Evolutionary conservation across 2,888 invertebrate species (phyloP).

Genomic region (Gerosis bhagava): DNA sequence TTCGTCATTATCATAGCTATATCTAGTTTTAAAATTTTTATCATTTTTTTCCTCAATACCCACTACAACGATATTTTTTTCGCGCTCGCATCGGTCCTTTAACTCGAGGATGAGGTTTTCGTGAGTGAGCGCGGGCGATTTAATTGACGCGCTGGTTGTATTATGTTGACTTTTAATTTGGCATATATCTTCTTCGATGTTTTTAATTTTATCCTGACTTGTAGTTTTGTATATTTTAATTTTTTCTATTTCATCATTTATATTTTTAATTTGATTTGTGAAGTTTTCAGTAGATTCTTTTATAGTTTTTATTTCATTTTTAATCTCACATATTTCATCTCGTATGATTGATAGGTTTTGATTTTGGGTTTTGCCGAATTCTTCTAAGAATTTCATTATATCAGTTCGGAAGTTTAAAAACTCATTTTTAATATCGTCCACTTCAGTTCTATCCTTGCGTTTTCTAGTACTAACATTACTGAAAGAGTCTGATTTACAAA

Average conservation of each 20-base stretch:
- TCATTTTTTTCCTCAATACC: slow-evolving; percentile 10
- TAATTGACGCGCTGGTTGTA: too few relatives aligned
- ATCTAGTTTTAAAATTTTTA: slow-evolving; percentile 24
- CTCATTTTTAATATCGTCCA: too few relatives aligned
- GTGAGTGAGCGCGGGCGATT: slow-evolving; percentile 21
- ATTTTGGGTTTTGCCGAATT: too few relatives aligned
- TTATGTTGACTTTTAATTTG: slow-evolving; percentile 1
- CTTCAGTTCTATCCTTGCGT: too few relatives aligned
- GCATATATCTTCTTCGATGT: slow-evolving; percentile 3
- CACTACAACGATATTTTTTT: slow-evolving; percentile 36
- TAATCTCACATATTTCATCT: slow-evolving; percentile 21
- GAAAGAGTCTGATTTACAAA: too few relatives aligned
- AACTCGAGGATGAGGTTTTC: slow-evolving; percentile 35
- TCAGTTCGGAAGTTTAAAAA: too few relatives aligned
- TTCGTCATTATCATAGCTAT: slow-evolving; percentile 1
- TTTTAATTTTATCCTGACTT: slow-evolving; percentile 9
- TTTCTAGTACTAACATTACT: too few relatives aligned
- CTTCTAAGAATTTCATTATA: too few relatives aligned
- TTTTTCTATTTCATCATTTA: slow-evolving; percentile 23
- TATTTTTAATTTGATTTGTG: slow-evolving; percentile 17
- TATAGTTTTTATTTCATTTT: slow-evolving; percentile 18
- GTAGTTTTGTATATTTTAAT: slow-evolving; percentile 25
- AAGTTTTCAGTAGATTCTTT: slow-evolving; percentile 20
- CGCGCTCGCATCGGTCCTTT: slow-evolving; percentile 33
- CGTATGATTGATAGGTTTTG: slow-evolving; percentile 18